Percentiles rank a stretch among this genome's conserved stretches.
These are phyloP conservation scores for Apodemus speciosus DNA, from an alignment of 2,113 vertebrate genomes.

Conservation along the genomic window DNA sequence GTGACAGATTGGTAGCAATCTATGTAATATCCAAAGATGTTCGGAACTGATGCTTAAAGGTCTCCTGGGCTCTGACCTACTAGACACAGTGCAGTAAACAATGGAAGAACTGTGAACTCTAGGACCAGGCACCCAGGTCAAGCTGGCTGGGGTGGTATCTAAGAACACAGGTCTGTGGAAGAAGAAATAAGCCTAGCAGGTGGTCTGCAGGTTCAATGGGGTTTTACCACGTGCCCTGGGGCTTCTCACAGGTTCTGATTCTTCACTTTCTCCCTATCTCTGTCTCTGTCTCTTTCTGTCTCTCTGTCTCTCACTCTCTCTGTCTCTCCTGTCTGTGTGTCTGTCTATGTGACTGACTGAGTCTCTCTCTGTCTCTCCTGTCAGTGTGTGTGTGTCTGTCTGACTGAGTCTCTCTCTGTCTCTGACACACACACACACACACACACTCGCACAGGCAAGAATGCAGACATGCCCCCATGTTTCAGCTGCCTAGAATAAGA, in stretches of 20 bases:
- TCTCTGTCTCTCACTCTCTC: not conserved
- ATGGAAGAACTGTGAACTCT: not conserved
- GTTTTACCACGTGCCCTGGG: not conserved
- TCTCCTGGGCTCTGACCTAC: not conserved
- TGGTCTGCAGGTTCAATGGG: not conserved
- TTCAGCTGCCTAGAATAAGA: not conserved
- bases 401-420: not conserved
- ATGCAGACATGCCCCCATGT: not conserved
- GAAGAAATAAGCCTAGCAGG: not conserved
- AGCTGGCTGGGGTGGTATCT: not conserved
- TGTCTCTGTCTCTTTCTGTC: not conserved
- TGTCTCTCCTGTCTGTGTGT: not conserved
- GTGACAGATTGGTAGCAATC: not conserved
- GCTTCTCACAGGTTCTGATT: too few relatives aligned
- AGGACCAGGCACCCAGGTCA: not conserved
- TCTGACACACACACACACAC: not conserved
- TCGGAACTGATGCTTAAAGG: not conserved
- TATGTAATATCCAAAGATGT: not conserved
- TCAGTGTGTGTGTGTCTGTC: too few relatives aligned
- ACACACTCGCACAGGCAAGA: not conserved
- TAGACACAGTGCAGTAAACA: not conserved
- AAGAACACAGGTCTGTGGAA: not conserved
- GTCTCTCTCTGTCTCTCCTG: not conserved
- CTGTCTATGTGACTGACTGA: too few relatives aligned
- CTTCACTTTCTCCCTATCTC: not conserved